phyloP scores from a whole-genome alignment of 2,113 vertebrate genomes.

The Ovibos moschatus region DNA sequence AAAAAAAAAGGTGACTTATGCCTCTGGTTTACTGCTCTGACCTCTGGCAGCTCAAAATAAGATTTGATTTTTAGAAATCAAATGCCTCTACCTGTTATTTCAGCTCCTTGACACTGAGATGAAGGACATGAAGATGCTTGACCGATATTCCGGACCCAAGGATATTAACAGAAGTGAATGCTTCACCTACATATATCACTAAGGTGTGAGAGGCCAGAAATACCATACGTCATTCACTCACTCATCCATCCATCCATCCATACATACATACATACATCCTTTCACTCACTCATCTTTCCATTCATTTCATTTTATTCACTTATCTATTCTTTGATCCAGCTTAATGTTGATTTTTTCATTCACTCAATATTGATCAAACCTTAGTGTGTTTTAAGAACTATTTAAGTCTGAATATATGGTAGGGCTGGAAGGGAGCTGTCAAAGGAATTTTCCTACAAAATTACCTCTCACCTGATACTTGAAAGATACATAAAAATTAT shows the following conservation, averaged over 20 bases:
- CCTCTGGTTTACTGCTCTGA: conserved; percentile 28
- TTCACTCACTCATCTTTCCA: no score
- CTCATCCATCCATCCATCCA: no score
- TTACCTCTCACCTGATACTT: neutral
- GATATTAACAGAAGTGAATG: neutral
- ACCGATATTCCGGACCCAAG: neutral
- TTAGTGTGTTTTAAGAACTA: neutral
- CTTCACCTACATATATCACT: neutral
- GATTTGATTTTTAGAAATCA: conserved; percentile 52
- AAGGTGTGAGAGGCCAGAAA: neutral
- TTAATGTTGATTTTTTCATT: neutral
- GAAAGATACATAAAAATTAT: neutral
- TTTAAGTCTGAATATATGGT: neutral
- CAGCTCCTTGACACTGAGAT: neutral
- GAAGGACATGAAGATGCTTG: conserved; percentile 26
- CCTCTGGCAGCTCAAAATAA: conserved; percentile 54
- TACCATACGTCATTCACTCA: neutral
- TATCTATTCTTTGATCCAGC: neutral
- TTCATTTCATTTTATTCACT: neutral
- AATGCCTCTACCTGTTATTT: conserved; percentile 40
- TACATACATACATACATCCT: no score
- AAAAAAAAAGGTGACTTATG: conserved; percentile 26
- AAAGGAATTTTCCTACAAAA: neutral
- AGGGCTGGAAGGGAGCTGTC: neutral
- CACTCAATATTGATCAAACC: neutral